A percentile compares a stretch with the other conserved stretches of the same genome.
phyloP scores from a whole-genome alignment of 2,113 vertebrate species.

The Rhipidura dahli region DNA sequence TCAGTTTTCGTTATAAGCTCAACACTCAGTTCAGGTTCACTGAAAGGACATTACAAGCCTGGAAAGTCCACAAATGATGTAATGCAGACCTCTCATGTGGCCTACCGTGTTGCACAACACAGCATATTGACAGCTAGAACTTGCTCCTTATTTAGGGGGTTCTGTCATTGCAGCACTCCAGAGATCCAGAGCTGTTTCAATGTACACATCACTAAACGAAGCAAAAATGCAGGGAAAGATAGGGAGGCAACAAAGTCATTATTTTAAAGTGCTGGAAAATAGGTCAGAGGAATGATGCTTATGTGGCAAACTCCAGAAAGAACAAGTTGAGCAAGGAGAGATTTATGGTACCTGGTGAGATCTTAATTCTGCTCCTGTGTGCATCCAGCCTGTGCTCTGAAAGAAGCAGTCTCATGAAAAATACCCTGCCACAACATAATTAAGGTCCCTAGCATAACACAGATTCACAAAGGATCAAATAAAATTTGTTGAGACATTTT shows the following conservation, averaged over 20 bases:
- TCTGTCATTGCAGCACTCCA: neutral
- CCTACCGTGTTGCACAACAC: neutral
- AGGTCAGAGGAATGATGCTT: neutral
- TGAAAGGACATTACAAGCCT: conserved; percentile 55
- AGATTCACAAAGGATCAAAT: neutral
- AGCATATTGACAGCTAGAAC: neutral
- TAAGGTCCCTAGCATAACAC: neutral
- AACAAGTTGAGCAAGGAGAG: neutral
- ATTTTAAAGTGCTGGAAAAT: neutral
- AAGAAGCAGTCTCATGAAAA: neutral
- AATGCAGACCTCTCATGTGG: neutral
- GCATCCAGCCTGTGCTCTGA: neutral
- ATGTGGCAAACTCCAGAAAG: neutral
- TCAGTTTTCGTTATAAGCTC: conserved; percentile 39
- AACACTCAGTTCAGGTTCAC: conserved; percentile 48
- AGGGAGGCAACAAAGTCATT: neutral
- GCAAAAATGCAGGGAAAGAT: neutral
- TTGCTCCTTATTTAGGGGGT: neutral
- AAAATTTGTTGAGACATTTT: neutral
- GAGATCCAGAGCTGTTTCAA: neutral
- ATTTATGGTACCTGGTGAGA: neutral
- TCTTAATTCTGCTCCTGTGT: neutral
- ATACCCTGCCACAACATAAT: neutral
- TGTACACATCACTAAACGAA: neutral
- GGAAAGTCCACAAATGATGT: conserved; percentile 10